Evolutionary conservation across 1,140 invertebrate genomes (phyloP).

Genomic region (Sipha flava): DNA sequence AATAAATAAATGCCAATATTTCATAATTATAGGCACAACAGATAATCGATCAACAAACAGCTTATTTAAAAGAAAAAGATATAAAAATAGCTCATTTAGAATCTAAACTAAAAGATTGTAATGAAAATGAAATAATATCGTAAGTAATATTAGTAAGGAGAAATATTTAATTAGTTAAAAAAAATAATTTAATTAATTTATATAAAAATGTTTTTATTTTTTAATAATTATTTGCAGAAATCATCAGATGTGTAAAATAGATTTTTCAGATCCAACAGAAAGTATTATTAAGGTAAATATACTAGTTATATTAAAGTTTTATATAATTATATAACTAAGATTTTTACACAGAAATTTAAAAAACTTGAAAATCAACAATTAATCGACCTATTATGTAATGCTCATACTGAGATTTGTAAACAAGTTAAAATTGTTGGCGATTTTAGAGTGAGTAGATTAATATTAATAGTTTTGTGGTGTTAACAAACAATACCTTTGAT

Average conservation of each 20-base stretch:
- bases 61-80: neutral
- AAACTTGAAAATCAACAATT: conserved; percentile 7
- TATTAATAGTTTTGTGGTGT: neutral
- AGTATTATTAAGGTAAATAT: neutral
- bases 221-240: neutral
- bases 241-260: neutral
- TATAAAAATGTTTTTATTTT: too few relatives aligned
- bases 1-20: neutral
- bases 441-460: neutral
- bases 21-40: neutral
- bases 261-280: neutral
- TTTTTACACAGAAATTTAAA: conserved; percentile 2
- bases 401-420: neutral
- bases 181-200: neutral
- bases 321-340: neutral
- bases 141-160: neutral
- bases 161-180: neutral
- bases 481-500: neutral
- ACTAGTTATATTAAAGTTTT: neutral
- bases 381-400: neutral
- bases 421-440: neutral
- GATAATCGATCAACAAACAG: neutral
- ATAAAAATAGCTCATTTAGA: neutral
- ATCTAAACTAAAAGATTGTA: neutral
- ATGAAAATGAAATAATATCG: neutral